A percentile compares a stretch with the other conserved stretches of the same genome.
phyloP scores from a whole-genome alignment of 2,113 vertebrate genomes.

The Sus scrofa region DNA sequence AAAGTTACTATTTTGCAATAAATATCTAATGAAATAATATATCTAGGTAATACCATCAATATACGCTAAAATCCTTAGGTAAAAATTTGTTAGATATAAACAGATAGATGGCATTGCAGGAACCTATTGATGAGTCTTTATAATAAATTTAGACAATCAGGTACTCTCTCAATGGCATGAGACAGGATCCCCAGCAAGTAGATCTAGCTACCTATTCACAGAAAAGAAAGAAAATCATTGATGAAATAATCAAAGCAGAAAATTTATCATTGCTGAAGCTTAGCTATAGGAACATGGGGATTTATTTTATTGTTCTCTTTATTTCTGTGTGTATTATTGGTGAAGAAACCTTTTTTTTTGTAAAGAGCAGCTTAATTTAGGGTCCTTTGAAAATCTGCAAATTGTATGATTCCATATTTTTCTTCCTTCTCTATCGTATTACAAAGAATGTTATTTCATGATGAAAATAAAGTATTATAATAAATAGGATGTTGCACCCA shows the following conservation, averaged over 20 bases:
- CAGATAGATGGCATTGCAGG: neutral
- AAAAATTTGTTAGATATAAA: neutral
- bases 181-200: neutral
- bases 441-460: neutral
- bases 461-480: constrained; percentile 13
- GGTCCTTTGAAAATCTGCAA: neutral
- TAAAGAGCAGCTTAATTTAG: neutral
- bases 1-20: neutral
- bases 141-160: neutral
- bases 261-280: neutral
- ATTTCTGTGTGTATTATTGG: neutral
- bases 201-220: neutral
- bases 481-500: neutral
- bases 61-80: neutral
- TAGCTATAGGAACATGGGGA: neutral
- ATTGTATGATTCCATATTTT: neutral
- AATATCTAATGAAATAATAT: constrained; percentile 4
- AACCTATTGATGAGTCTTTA: neutral
- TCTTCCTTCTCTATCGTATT: neutral
- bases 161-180: neutral
- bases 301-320: neutral
- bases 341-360: constrained; percentile 15
- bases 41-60: neutral
- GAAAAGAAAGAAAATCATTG: neutral
- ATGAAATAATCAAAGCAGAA: neutral